Base-by-base conservation (phyloP, 2,797 vertebrate species). In the Chromis chromis region DNA sequence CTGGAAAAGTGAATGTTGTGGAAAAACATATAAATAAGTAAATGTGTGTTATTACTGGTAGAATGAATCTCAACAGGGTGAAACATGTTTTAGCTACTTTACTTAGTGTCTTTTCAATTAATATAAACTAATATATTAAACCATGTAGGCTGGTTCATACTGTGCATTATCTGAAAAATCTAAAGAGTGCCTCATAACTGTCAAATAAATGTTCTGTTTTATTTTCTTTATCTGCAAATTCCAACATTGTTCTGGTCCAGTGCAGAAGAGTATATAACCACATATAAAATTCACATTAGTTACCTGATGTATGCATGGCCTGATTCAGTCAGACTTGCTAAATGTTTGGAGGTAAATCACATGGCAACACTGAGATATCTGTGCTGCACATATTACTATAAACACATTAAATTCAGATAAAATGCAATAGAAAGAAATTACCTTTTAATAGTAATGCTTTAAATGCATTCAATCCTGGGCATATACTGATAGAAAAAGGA, bases 291-390 rank as follows among this genome's bases (percentile, higher is more conserved):
- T 65, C 16, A 16, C 33, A 40, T 33, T 22, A 33, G 62, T 22
- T 69, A 16, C 11, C 48, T 66, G 39, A 28, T 63, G 5, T 55
- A 24, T 56, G 27, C 6, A 5, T 69, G 62, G 50, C 63, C 58
- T 61, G 33, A 65, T 77, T 75, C 31, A 68, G 48, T 76, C 59
- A 64, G 39, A 40, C n/a, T 49, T 33, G 33, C 3, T 22, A 42
- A 42, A 59, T 17, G 11, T 69, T 62, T 56, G 3, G 13, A 73
- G 21, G 12, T 28, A 75, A 58, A 58, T 57, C 8, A 57, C 49
- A 64, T 16, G 31, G 33, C 22, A 48, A 39, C 25, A 42, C 4
- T 42, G 17, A 63, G 5, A 46, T 27, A 14, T 58, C 5, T 36
- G 10, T 27, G 50, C 48, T 56, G 2, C 21, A 48, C 6, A 54